Percentiles rank a stretch among this genome's conserved stretches.
Evolutionary conservation across 1,140 invertebrate species (phyloP).

Genomic region (Diachasma alloeum): DNA sequence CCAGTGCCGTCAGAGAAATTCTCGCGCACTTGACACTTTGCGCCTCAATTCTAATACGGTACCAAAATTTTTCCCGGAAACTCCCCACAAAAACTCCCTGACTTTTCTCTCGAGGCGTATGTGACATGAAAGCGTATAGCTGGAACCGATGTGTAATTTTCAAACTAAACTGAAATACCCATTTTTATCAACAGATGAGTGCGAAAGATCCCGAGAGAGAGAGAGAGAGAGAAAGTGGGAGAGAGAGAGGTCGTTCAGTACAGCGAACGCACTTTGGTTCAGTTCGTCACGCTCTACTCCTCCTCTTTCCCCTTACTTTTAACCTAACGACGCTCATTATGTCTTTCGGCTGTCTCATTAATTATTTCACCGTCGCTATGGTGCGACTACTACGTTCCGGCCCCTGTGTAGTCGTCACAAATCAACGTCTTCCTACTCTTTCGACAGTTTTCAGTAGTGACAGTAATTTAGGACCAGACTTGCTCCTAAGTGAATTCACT

Average conservation of each 20-base stretch:
- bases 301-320: not conserved
- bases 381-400: not conserved
- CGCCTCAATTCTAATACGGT: no score
- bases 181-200: not conserved
- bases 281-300: constrained; percentile 25
- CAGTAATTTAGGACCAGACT: constrained; percentile 1
- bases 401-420: constrained; percentile 3
- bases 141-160: not conserved
- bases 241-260: constrained; percentile 6
- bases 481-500: not conserved
- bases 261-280: constrained; percentile 12
- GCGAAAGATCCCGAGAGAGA: not conserved
- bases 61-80: no score
- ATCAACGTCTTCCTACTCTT: constrained; percentile 9
- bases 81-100: no score
- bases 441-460: constrained; percentile 9
- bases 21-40: no score
- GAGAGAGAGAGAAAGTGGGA: not conserved
- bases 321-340: constrained; percentile 5
- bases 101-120: no score
- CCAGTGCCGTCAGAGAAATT: no score
- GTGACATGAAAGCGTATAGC: not conserved
- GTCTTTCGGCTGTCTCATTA: constrained; percentile 8
- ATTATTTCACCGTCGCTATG: constrained; percentile 9
- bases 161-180: not conserved